A percentile compares a stretch with the other conserved stretches of the same genome.
phyloP scores from a whole-genome alignment of 2,797 vertebrate genomes.

The Chiloscyllium punctatum region DNA sequence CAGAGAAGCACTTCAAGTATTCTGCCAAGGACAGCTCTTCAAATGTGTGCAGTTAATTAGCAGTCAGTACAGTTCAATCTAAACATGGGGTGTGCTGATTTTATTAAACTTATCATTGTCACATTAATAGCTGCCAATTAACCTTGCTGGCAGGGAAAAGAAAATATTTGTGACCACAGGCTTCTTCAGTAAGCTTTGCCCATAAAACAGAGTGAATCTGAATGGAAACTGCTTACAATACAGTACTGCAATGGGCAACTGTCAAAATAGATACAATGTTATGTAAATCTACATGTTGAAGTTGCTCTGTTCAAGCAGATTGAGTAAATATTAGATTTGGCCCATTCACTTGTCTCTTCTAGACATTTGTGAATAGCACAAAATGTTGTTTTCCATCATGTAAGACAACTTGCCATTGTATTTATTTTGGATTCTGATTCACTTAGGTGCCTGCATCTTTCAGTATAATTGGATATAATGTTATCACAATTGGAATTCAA shows the following conservation, averaged over 20 bases:
- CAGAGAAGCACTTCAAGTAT: not conserved
- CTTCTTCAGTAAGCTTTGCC: not conserved
- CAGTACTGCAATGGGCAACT: not conserved
- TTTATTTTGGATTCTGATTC: not conserved
- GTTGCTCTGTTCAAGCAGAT: not conserved
- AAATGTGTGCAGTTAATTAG: not conserved
- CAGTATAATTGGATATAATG: not conserved
- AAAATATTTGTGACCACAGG: not conserved
- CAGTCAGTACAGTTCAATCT: not conserved
- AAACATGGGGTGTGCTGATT: not conserved
- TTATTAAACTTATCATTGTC: not conserved
- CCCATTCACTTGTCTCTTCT: not conserved
- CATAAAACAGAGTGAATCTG: not conserved
- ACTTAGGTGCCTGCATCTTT: not conserved
- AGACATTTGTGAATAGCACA: not conserved
- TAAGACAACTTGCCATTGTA: not conserved
- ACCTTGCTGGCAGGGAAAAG: not conserved
- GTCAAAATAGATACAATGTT: not conserved
- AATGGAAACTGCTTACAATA: not conserved
- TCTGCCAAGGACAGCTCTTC: conserved; percentile 2
- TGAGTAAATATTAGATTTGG: not conserved
- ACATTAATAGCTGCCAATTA: not conserved
- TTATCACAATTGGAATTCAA: not conserved
- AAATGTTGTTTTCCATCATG: not conserved
- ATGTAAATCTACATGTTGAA: not conserved